Evolutionary conservation across 1,140 invertebrate genomes (phyloP).

Genomic region (Spodoptera litura): DNA sequence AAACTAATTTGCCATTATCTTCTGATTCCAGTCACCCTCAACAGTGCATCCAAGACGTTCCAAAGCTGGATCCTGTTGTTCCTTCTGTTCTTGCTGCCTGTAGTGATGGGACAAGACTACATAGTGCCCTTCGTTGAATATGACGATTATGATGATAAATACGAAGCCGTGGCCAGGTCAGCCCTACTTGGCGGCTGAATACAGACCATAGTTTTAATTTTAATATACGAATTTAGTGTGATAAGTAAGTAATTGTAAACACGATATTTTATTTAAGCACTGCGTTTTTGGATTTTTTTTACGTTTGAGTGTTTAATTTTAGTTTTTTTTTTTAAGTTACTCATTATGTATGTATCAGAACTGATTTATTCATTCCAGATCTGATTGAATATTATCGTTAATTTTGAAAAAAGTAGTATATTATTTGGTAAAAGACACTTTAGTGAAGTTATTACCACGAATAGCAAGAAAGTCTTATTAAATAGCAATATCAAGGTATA

Average conservation of each 20-base stretch:
- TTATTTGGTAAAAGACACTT: too few species aligned
- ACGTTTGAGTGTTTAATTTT: neutral
- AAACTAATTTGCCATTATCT: neutral
- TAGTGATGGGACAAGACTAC: constrained; percentile 63
- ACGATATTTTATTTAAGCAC: constrained; percentile 14
- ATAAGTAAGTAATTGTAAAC: constrained; percentile 31
- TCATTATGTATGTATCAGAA: neutral
- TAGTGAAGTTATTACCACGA: too few species aligned
- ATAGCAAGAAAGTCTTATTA: too few species aligned
- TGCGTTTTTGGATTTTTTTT: neutral
- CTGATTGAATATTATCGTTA: too few species aligned
- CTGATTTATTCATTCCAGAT: too few species aligned
- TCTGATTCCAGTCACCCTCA: constrained; percentile 74
- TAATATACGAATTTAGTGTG: constrained; percentile 55
- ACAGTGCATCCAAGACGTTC: constrained; percentile 59
- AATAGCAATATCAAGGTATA: too few species aligned
- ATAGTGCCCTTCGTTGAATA: constrained; percentile 46
- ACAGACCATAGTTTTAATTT: constrained; percentile 17
- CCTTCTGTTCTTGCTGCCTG: constrained; percentile 66
- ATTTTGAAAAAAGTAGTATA: too few species aligned
- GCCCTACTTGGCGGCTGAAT: constrained; percentile 69
- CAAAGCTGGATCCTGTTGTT: constrained; percentile 69
- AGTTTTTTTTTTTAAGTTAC: neutral
- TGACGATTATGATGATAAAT: constrained; percentile 62
- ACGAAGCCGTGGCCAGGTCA: constrained; percentile 44